Conservation (phyloP, 2,113 vertebrate species). For the Okapia johnstoni region DNA sequence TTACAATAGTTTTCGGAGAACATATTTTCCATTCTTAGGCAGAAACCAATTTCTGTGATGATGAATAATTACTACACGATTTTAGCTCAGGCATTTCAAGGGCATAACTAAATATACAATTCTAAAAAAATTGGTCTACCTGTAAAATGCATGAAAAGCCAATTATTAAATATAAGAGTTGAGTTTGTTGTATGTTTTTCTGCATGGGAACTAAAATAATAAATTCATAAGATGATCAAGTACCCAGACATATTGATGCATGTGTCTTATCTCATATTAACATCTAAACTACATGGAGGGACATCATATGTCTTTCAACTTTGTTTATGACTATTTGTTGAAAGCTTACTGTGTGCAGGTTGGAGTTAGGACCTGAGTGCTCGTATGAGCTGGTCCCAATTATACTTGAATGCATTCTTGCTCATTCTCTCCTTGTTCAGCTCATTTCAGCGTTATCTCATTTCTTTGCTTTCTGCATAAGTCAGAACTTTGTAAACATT, state of each 20-base stretch:
- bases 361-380: not conserved
- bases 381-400: not conserved
- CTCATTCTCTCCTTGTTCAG: not conserved
- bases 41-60: not conserved
- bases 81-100: conserved; percentile 51
- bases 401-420: not conserved
- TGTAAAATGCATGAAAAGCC: not conserved
- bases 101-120: conserved; percentile 20
- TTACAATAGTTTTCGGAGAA: conserved; percentile 37
- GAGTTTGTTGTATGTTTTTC: not conserved
- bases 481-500: not conserved
- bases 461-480: not conserved
- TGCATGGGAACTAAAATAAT: conserved; percentile 4
- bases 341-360: not conserved
- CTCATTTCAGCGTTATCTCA: not conserved
- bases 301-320: not conserved
- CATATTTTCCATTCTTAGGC: conserved; percentile 36
- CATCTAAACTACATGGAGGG: not conserved
- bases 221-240: conserved; percentile 49
- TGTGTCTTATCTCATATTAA: conserved; percentile 11
- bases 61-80: conserved; percentile 39
- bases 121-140: not conserved
- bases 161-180: not conserved
- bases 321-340: not conserved
- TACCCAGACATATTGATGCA: not conserved